Evolutionary conservation across 2,888 invertebrate species (phyloP).

Genomic region (Nasonovia ribisnigri): DNA sequence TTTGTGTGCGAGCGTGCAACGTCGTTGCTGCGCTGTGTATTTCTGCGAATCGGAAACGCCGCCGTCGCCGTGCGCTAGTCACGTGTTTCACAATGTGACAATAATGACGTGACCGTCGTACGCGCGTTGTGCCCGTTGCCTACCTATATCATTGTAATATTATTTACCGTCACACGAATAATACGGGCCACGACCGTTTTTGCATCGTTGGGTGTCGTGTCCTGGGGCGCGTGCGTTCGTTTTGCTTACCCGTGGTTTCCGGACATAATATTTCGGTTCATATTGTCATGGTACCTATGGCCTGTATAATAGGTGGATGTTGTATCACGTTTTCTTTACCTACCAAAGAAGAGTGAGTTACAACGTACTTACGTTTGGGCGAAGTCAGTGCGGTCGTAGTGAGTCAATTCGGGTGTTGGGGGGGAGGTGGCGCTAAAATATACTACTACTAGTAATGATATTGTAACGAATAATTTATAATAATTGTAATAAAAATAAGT

Average conservation of each 20-base stretch:
- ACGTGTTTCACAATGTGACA: conserved; percentile 39
- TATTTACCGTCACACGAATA: background rate
- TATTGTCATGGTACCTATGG: background rate
- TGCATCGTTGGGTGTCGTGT: background rate
- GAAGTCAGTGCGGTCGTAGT: background rate
- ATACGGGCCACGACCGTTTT: background rate
- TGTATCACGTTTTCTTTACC: background rate
- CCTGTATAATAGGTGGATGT: background rate
- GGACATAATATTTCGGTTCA: background rate
- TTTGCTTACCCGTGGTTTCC: background rate
- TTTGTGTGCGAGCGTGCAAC: background rate
- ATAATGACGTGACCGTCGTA: background rate
- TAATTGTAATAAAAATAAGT: background rate
- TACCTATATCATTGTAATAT: background rate
- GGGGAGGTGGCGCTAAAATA: background rate
- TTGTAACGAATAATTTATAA: background rate
- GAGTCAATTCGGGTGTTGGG: background rate
- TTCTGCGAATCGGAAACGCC: conserved; percentile 28
- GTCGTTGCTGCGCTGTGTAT: background rate
- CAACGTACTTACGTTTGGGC: background rate
- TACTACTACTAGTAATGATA: background rate
- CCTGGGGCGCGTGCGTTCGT: background rate
- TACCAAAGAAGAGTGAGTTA: background rate
- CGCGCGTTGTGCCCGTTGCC: background rate
- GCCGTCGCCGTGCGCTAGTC: conserved; percentile 4